These are phyloP conservation scores for Heliconius nattereri DNA, from an alignment of 1,140 invertebrate species.

Conservation along the genomic window DNA sequence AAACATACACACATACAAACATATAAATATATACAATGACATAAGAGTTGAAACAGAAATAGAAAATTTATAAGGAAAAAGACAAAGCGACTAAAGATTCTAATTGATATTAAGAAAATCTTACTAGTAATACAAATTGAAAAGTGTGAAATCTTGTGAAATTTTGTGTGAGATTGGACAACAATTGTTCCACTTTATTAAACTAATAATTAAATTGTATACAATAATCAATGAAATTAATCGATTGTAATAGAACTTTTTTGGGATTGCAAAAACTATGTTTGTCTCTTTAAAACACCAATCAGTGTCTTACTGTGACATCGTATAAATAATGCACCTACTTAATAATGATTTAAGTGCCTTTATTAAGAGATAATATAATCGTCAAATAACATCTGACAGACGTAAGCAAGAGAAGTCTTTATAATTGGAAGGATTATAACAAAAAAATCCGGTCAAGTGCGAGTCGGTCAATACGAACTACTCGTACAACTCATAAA, in stretches of 20 bases:
- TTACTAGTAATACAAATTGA: too few relatives aligned
- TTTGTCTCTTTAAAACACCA: not conserved
- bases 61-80: too few relatives aligned
- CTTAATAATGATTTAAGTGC: not conserved
- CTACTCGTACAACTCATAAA: too few relatives aligned
- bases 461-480: too few relatives aligned
- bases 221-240: not conserved
- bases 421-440: not conserved
- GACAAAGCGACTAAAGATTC: too few relatives aligned
- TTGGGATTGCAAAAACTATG: not conserved
- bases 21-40: too few relatives aligned
- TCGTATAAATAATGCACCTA: not conserved
- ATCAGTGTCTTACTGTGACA: slow-evolving; percentile 1
- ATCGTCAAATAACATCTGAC: not conserved
- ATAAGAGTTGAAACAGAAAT: too few relatives aligned
- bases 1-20: too few relatives aligned
- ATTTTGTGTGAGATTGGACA: too few relatives aligned
- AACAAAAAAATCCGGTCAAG: not conserved
- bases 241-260: not conserved
- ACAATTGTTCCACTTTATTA: too few relatives aligned
- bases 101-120: too few relatives aligned
- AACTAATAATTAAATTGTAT: not conserved
- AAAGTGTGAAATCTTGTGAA: too few relatives aligned
- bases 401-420: not conserved
- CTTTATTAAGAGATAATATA: not conserved